phyloP scores from a whole-genome alignment of 2,797 vertebrate genomes.

The Gymnothorax javanicus region DNA sequence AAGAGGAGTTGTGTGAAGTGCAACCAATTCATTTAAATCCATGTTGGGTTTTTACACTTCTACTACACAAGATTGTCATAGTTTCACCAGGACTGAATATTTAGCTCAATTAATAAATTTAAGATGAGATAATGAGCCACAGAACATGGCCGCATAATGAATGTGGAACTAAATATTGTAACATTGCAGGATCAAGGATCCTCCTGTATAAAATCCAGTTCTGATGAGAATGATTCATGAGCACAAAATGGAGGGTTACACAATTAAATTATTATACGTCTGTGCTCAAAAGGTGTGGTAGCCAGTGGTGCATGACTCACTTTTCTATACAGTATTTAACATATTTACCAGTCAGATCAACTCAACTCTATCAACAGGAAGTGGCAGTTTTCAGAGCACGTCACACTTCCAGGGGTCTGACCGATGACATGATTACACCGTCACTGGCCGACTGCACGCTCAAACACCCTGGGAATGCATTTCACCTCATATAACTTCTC shows the following conservation, averaged over 20 bases:
- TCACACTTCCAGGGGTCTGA: not conserved
- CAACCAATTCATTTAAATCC: not conserved
- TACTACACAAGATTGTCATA: not conserved
- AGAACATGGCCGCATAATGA: not conserved
- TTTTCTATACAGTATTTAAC: constrained; percentile 22
- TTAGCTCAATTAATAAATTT: not conserved
- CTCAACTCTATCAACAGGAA: not conserved
- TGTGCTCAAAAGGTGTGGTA: not conserved
- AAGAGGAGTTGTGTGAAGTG: not conserved
- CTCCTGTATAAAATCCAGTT: too few species aligned
- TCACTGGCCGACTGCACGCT: not conserved
- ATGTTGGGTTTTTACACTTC: not conserved
- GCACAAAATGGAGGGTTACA: too few species aligned
- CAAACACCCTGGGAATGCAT: not conserved
- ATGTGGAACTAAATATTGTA: not conserved
- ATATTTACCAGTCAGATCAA: not conserved
- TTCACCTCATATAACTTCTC: not conserved
- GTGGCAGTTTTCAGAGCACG: not conserved
- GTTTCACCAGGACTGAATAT: not conserved
- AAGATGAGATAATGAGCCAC: not conserved
- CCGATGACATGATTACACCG: too few species aligned
- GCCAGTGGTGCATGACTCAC: constrained; percentile 4
- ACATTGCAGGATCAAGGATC: not conserved
- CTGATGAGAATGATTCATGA: too few species aligned
- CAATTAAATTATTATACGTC: not conserved